Percentiles rank a stretch among this genome's conserved stretches.
Evolutionary conservation across 2,797 vertebrate species (phyloP).

Genomic region (Helostoma temminkii): DNA sequence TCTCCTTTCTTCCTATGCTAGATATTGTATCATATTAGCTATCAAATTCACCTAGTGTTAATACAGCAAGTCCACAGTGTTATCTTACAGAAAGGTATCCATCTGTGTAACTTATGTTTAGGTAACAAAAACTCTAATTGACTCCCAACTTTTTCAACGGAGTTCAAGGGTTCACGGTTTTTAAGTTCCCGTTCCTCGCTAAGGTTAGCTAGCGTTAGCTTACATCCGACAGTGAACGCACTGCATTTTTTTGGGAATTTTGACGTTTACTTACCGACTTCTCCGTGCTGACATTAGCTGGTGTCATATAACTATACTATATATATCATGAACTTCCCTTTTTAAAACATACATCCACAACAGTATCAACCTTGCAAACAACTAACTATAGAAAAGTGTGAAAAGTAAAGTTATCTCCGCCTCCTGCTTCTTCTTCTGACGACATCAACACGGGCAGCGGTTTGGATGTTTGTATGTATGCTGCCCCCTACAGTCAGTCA

Average conservation of each 20-base stretch:
- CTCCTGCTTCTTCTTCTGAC: constrained; percentile 13
- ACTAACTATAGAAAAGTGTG: neutral
- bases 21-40: no score
- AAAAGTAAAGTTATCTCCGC: constrained; percentile 12
- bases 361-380: no score
- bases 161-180: neutral
- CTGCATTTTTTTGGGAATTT: neutral
- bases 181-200: neutral
- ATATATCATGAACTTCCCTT: fast-evolving
- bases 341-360: neutral
- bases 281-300: neutral
- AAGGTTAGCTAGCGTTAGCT: no score
- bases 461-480: neutral
- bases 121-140: neutral
- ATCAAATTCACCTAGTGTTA: no score
- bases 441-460: neutral
- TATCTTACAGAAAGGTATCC: neutral
- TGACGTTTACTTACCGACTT: constrained; percentile 36
- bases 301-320: neutral
- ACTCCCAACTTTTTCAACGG: neutral
- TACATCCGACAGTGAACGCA: neutral
- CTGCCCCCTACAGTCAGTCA: neutral
- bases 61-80: no score
- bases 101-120: neutral
- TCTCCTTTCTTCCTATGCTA: no score